A percentile compares a stretch with the other conserved stretches of the same genome.
Conservation (phyloP, 1,140 invertebrate species). For the Euschistus heros region DNA sequence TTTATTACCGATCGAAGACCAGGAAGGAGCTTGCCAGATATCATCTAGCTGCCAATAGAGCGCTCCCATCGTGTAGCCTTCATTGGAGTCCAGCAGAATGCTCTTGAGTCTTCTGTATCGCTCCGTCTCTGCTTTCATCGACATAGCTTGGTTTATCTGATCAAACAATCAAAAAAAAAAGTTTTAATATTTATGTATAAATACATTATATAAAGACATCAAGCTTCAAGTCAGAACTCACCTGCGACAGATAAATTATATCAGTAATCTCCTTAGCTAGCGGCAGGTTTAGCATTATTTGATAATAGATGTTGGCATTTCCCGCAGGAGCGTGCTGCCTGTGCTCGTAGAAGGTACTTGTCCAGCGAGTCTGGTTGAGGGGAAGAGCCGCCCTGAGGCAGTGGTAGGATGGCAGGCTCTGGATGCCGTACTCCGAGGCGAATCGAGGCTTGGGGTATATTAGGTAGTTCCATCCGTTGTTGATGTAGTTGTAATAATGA, state of each 20-base stretch:
- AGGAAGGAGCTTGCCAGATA: constrained; percentile 94
- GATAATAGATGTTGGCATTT: constrained; percentile 44
- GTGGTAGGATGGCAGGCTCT: constrained; percentile 65
- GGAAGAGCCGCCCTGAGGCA: constrained; percentile 47
- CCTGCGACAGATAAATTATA: constrained; percentile 63
- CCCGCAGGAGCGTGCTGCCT: constrained; percentile 75
- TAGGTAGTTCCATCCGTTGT: constrained; percentile 68
- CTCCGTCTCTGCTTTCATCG: constrained; percentile 79
- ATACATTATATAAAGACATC: not conserved
- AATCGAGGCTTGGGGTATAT: constrained; percentile 75
- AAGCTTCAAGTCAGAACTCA: constrained; percentile 31
- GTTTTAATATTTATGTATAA: not conserved
- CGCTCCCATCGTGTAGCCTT: constrained; percentile 87
- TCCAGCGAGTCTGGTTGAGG: constrained; percentile 45
- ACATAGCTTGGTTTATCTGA: constrained; percentile 77
- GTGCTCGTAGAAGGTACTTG: constrained; percentile 53
- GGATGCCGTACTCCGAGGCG: constrained; percentile 91
- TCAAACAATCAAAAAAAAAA: not conserved
- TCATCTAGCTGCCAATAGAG: constrained; percentile 99
- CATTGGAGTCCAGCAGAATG: constrained; percentile 45
- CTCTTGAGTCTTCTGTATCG: constrained; percentile 63
- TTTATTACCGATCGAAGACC: constrained; percentile 76
- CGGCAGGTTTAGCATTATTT: constrained; percentile 24
- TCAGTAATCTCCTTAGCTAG: constrained; percentile 36
- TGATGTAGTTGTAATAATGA: constrained; percentile 84